Evolutionary conservation across 2,797 vertebrate species (phyloP).

Genomic region (Poeciliopsis gracilis): DNA sequence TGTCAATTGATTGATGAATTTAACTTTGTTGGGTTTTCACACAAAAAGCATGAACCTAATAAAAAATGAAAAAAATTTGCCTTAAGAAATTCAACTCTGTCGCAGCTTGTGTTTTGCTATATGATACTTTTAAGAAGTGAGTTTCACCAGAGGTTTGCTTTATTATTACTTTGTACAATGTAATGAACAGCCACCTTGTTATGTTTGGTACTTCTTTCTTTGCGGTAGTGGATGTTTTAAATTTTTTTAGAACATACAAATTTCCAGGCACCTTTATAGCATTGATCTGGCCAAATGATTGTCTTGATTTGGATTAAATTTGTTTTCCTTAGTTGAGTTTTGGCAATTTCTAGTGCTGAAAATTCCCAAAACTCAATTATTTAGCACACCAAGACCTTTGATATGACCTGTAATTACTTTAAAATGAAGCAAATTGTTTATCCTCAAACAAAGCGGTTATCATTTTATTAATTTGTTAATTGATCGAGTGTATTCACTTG

Average conservation of each 20-base stretch:
- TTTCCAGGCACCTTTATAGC: not conserved
- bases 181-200: too few species aligned
- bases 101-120: not conserved
- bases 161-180: not conserved
- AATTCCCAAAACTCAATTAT: not conserved
- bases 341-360: not conserved
- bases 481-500: not conserved
- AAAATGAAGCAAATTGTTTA: not conserved
- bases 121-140: not conserved
- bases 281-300: too few species aligned
- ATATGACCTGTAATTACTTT: not conserved
- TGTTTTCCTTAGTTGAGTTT: not conserved
- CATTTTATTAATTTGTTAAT: not conserved
- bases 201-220: too few species aligned
- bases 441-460: not conserved
- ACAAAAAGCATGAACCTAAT: not conserved
- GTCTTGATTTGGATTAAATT: not conserved
- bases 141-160: not conserved
- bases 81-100: not conserved
- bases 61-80: not conserved
- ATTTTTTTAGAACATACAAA: too few species aligned
- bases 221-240: not conserved
- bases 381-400: not conserved
- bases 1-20: not conserved
- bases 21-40: not conserved